These are phyloP conservation scores for Ametastegia equiseti DNA, from an alignment of 2,888 invertebrate genomes.

Conservation along the genomic window DNA sequence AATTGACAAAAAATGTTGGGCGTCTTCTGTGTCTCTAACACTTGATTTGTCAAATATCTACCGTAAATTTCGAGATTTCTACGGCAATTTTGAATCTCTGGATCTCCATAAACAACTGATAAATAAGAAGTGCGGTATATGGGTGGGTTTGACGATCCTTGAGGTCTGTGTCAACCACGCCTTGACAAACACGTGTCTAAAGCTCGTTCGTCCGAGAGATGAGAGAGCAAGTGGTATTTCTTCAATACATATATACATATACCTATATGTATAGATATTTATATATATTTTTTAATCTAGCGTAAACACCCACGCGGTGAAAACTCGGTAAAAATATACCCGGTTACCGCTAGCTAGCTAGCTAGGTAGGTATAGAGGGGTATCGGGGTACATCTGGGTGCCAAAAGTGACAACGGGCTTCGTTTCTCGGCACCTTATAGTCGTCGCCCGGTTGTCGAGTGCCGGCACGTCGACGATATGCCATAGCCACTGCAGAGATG, in stretches of 20 bases:
- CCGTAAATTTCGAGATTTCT: too few species aligned
- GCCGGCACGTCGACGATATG: constrained; percentile 51
- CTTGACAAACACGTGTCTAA: neutral
- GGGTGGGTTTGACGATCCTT: neutral
- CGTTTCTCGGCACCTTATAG: constrained; percentile 46
- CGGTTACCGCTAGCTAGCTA: neutral
- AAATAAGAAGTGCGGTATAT: too few species aligned
- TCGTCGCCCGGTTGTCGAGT: constrained; percentile 42
- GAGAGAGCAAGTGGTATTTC: constrained; percentile 16
- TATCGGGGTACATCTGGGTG: neutral
- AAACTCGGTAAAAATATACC: constrained; percentile 44
- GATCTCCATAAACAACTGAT: too few species aligned
- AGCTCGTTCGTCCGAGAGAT: neutral
- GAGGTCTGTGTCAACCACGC: neutral
- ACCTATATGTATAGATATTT: too few species aligned
- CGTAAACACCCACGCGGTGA: constrained; percentile 47
- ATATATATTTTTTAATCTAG: constrained; percentile 13
- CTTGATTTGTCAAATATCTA: too few species aligned
- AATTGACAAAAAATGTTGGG: too few species aligned
- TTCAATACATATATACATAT: too few species aligned
- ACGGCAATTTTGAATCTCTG: too few species aligned
- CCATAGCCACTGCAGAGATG: constrained; percentile 38
- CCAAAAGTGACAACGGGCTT: constrained; percentile 44
- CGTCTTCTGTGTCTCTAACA: too few species aligned
- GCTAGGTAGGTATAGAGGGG: neutral